Percentiles rank a stretch among this genome's conserved stretches.
Evolutionary conservation across 1,140 invertebrate genomes (phyloP).

Genomic region (Trachymyrmex cornetzi): DNA sequence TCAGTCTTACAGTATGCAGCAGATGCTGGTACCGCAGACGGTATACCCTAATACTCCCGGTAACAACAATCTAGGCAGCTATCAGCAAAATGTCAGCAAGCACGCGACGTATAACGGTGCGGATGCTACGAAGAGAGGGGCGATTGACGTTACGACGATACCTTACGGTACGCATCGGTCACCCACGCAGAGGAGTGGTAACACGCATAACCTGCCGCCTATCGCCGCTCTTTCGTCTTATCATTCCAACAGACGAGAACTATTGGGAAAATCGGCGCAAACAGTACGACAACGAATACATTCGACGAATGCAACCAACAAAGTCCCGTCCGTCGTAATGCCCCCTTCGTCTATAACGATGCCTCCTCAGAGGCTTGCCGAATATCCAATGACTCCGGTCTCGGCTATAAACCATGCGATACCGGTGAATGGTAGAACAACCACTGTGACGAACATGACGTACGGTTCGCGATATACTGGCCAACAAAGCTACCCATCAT

Average conservation of each 20-base stretch:
- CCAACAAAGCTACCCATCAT: slow-evolving; percentile 71
- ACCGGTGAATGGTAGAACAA: slow-evolving; percentile 78
- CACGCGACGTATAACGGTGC: slow-evolving; percentile 81
- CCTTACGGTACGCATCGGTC: slow-evolving; percentile 74
- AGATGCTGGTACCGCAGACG: slow-evolving; percentile 65
- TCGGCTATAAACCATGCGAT: slow-evolving; percentile 68
- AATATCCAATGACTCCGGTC: slow-evolving; percentile 70
- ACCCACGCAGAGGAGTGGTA: slow-evolving; percentile 72
- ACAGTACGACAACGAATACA: slow-evolving; percentile 72
- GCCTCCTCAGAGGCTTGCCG: slow-evolving; percentile 69
- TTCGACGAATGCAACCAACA: slow-evolving; percentile 30
- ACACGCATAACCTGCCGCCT: slow-evolving; percentile 87
- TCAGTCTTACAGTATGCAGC: slow-evolving; percentile 68
- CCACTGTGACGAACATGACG: slow-evolving; percentile 69
- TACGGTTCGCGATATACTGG: slow-evolving; percentile 74
- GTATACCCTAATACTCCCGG: slow-evolving; percentile 49
- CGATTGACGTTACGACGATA: slow-evolving; percentile 59
- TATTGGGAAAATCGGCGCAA: slow-evolving; percentile 73
- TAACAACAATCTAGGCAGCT: slow-evolving; percentile 43
- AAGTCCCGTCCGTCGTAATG: slow-evolving; percentile 58
- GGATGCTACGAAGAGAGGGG: slow-evolving; percentile 75
- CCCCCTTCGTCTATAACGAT: slow-evolving; percentile 57
- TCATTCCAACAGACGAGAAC: slow-evolving; percentile 83
- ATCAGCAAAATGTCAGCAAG: slow-evolving; percentile 61
- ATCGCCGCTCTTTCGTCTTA: slow-evolving; percentile 86